A percentile compares a stretch with the other conserved stretches of the same genome.
These are phyloP conservation scores for Schizotus pectinicornis DNA, from an alignment of 2,888 invertebrate species.

Conservation along the genomic window DNA sequence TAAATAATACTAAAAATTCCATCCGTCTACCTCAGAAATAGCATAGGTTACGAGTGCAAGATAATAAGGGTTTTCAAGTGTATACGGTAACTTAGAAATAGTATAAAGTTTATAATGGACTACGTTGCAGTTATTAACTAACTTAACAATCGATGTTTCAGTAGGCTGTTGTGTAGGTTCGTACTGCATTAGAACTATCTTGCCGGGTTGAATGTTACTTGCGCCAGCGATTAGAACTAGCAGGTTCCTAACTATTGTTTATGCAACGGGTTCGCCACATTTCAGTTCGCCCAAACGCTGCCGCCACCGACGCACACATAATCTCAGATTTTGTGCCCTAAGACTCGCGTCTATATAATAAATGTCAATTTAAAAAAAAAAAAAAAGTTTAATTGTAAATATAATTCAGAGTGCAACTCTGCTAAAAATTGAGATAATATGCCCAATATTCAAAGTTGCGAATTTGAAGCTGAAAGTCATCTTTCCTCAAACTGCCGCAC, in stretches of 20 bases:
- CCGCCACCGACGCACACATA: slow-evolving; percentile 7
- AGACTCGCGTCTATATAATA: too few species aligned
- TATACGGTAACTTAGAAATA: slow-evolving; percentile 53
- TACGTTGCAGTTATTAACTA: slow-evolving; percentile 53
- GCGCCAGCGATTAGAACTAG: slow-evolving; percentile 3
- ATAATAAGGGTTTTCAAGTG: slow-evolving; percentile 59
- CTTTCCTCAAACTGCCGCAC: too few species aligned
- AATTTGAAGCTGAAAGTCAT: too few species aligned
- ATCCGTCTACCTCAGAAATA: slow-evolving; percentile 59
- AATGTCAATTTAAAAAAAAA: too few species aligned
- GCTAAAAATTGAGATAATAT: too few species aligned
- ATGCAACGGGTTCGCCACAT: slow-evolving; percentile 26
- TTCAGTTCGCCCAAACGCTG: slow-evolving; percentile 6
- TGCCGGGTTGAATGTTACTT: slow-evolving; percentile 21
- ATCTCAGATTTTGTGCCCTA: slow-evolving; percentile 10
- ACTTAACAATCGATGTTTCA: slow-evolving; percentile 50
- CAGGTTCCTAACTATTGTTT: slow-evolving; percentile 5
- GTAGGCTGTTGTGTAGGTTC: slow-evolving; percentile 50
- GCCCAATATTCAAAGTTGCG: too few species aligned
- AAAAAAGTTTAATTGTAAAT: too few species aligned
- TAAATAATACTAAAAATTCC: slow-evolving; percentile 50
- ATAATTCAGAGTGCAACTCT: too few species aligned
- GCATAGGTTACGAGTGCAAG: slow-evolving; percentile 50
- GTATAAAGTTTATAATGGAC: slow-evolving; percentile 43
- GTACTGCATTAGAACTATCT: slow-evolving; percentile 37